These are phyloP conservation scores for Malurus cyaneus DNA, from an alignment of 2,113 vertebrate species.

Conservation along the genomic window DNA sequence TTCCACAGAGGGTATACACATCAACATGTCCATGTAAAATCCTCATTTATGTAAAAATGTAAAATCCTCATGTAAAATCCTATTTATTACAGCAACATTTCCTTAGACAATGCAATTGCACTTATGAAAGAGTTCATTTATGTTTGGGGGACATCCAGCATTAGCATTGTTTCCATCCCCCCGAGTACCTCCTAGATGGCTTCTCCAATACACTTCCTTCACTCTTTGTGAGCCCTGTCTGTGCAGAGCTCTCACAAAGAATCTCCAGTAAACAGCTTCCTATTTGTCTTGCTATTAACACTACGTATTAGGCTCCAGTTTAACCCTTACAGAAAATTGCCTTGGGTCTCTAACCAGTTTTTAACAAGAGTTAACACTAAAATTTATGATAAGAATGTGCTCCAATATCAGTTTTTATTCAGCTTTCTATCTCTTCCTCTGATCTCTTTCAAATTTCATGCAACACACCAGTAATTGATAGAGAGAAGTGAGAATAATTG, in stretches of 20 bases:
- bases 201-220: neutral
- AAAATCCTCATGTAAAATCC: neutral
- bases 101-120: neutral
- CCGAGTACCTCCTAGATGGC: neutral
- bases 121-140: neutral
- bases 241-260: neutral
- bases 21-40: neutral
- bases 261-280: neutral
- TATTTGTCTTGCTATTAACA: neutral
- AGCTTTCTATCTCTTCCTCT: neutral
- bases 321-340: neutral
- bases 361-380: neutral
- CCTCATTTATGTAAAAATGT: neutral
- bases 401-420: neutral
- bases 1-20: neutral
- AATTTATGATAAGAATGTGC: neutral
- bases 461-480: fast-evolving
- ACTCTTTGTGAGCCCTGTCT: neutral
- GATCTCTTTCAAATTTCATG: neutral
- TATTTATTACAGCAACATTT: neutral
- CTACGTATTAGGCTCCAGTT: neutral
- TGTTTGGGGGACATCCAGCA: fast-evolving
- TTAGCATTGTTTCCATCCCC: neutral
- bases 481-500: neutral
- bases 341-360: neutral